Conservation (phyloP, 2,797 vertebrate genomes). For the Macrochelys suwanniensis region DNA sequence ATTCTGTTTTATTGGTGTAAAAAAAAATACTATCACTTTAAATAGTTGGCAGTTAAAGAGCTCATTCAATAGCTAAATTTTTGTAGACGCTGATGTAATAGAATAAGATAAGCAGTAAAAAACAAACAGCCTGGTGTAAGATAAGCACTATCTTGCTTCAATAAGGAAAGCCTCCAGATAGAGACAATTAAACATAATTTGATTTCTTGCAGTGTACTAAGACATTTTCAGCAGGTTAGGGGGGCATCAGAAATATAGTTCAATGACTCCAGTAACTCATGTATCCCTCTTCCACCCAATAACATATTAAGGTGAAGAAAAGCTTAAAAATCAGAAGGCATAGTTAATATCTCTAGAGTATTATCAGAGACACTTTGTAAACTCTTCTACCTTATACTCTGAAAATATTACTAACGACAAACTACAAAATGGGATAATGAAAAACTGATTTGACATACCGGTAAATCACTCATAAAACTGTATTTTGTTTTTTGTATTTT, state of each 20-base stretch:
- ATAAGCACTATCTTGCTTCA: neutral
- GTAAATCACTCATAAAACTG: neutral
- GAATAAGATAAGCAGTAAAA: constrained; percentile 25
- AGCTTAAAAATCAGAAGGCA: neutral
- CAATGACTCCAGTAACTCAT: neutral
- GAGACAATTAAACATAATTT: neutral
- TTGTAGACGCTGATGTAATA: neutral
- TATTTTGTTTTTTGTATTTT: neutral
- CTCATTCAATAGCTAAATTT: neutral
- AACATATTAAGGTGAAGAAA: constrained; percentile 10
- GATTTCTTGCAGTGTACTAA: neutral
- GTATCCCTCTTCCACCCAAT: neutral
- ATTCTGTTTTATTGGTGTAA: neutral
- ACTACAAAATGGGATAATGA: constrained; percentile 1
- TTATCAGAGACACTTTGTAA: neutral
- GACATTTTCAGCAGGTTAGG: neutral
- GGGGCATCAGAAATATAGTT: rapidly evolving
- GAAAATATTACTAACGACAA: neutral
- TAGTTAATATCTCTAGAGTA: neutral
- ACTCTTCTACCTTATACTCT: neutral
- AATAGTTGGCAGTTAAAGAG: neutral
- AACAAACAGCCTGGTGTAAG: neutral
- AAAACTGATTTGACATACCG: neutral
- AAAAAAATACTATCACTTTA: neutral
- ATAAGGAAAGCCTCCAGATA: constrained; percentile 7